Conservation (phyloP, 1,140 invertebrate species). For the Zaprionus africanus region DNA sequence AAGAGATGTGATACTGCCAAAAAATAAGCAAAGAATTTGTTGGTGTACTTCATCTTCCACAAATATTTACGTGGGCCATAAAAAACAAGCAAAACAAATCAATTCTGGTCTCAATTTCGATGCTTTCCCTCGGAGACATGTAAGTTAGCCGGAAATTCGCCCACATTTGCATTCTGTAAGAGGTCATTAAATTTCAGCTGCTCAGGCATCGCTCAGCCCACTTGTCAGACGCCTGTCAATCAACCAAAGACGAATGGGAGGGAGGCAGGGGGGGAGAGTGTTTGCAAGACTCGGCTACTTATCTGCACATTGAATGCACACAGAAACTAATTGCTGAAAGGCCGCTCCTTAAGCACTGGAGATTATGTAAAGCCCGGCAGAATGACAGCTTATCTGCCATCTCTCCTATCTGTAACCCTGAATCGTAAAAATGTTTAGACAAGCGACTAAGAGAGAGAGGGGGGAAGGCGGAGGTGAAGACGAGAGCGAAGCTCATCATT, state of each 20-base stretch:
- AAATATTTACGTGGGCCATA: background rate
- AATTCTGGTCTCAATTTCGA: slow-evolving; percentile 7
- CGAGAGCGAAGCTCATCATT: slow-evolving; percentile 63
- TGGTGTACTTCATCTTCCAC: background rate
- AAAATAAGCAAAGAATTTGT: background rate
- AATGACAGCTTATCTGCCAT: slow-evolving; percentile 34
- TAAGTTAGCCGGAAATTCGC: slow-evolving; percentile 2
- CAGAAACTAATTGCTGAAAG: slow-evolving; percentile 77
- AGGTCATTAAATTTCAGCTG: slow-evolving; percentile 55
- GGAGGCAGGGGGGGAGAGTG: slow-evolving; percentile 21
- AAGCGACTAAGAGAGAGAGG: slow-evolving; percentile 33
- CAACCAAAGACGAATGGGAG: slow-evolving; percentile 54
- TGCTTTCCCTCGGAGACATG: background rate
- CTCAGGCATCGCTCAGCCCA: slow-evolving; percentile 19
- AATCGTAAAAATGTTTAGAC: slow-evolving; percentile 79
- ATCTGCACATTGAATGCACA: slow-evolving; percentile 61
- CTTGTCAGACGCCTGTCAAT: slow-evolving; percentile 69
- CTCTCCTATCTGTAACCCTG: slow-evolving; percentile 75
- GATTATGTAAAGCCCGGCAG: slow-evolving; percentile 70
- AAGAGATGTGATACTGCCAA: too few relatives aligned
- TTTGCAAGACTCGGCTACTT: slow-evolving; percentile 60
- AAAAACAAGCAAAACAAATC: slow-evolving; percentile 6
- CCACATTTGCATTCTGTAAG: slow-evolving; percentile 27
- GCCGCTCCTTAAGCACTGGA: slow-evolving; percentile 60
- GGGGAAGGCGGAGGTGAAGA: background rate